Evolutionary conservation across 35 echinoderm and acorn worm species (phyloP).

Genomic region (Strongylocentrotus purpuratus): DNA sequence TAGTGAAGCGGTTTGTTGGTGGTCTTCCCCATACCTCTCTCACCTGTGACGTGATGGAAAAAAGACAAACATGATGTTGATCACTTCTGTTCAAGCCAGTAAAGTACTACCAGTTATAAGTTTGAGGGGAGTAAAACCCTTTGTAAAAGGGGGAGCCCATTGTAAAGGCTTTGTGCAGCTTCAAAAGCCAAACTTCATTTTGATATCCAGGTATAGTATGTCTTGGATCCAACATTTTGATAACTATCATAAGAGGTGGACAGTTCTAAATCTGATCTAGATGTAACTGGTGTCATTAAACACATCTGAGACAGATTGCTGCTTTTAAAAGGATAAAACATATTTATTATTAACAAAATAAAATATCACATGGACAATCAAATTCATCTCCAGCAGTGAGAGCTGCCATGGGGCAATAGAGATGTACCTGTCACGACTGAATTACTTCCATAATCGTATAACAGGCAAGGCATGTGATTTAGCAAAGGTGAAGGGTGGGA

Average conservation of each 20-base stretch:
- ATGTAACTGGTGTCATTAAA: background rate
- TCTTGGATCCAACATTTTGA: no score
- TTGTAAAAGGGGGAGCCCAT: no score
- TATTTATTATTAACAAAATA: background rate
- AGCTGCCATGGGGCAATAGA: background rate
- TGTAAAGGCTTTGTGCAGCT: no score
- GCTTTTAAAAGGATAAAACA: background rate
- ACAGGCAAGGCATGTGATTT: background rate
- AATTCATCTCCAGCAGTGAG: no score
- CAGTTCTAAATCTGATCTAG: no score
- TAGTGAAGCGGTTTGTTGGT: conserved; percentile 95
- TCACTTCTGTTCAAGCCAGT: background rate
- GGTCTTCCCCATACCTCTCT: conserved; percentile 82
- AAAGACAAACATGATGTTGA: background rate
- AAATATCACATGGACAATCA: background rate
- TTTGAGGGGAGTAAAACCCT: no score
- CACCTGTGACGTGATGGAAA: conserved; percentile 62
- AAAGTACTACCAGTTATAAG: no score
- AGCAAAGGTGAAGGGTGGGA: background rate
- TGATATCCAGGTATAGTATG: no score
- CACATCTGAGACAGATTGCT: background rate
- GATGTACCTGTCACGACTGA: background rate
- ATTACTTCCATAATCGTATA: background rate
- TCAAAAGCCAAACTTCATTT: no score
- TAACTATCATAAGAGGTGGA: no score